Base-by-base conservation (phyloP, 2,797 vertebrate species). In the Mus minutoides region DNA sequence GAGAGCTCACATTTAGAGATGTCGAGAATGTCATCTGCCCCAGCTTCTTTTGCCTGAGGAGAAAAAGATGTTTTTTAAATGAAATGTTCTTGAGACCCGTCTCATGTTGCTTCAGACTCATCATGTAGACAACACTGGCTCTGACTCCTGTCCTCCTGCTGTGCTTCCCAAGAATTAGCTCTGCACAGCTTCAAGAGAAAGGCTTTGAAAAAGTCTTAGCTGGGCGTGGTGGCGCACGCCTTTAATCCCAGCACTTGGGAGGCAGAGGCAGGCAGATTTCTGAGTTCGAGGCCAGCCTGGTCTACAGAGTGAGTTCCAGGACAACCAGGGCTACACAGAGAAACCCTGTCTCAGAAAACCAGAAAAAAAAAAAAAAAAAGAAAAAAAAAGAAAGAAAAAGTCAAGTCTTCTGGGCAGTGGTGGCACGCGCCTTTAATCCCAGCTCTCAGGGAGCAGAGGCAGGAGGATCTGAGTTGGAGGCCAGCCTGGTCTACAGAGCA, bases 21-120 rank as follows among this genome's bases (percentile, higher is more conserved):
- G 97, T 99, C 99, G 91, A 99, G 98, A 96, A 99, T 98, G 94
- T 99, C 99, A 97, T 99, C 99, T 64, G 99, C 99, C 60, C 99
- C 99, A 5, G 99, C 99, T 97, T 99, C 99, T 97, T 99, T 99
- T 26, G 99, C 99, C 99, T 99, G 97, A 88, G 88, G 91, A 93
- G 95, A 94, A 97, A 95, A 93, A 40, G 34, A 82, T 54, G 46
- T 67, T 91, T 91, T 60, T 64, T 31, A 40, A 29, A 75, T 90
- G 62, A 62, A 43, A 64, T 62, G n/a, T 2, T n/a, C 40, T 88
- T 73, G 69, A 58, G 24, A 31, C 34, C 21, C 67, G 85, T 73
- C 14, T 73, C 84, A 37, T 1, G 46, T 26, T 17, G 4, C 46
- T n/a, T 87, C 46, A 54, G 29, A 71, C 67, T 87, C n/a, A 43